These are phyloP conservation scores for Anolis apletophallus DNA, from an alignment of 2,797 vertebrate genomes.

Conservation along the genomic window DNA sequence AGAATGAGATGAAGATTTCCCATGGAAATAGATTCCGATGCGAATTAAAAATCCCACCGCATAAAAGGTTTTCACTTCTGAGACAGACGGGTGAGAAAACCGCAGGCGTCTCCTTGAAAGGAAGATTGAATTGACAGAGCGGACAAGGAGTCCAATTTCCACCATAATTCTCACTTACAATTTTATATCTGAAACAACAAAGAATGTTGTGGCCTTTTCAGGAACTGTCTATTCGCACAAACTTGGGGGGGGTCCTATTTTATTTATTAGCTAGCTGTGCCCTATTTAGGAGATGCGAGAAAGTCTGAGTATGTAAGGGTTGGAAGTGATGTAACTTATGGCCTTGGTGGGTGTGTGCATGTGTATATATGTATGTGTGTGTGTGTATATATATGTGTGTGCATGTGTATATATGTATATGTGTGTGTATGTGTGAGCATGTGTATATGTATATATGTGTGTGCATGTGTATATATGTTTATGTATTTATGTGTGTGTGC, in stretches of 20 bases:
- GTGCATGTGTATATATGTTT: no score
- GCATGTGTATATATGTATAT: no score
- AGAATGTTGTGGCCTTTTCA: neutral
- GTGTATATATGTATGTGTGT: no score
- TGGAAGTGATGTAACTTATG: no score
- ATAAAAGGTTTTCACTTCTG: neutral
- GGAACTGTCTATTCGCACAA: neutral
- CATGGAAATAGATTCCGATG: neutral
- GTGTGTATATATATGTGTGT: no score
- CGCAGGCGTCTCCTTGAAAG: neutral
- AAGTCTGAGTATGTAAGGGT: no score
- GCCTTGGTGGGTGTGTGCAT: no score
- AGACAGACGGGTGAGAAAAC: neutral
- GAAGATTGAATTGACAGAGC: constrained; percentile 7
- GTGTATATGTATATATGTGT: no score
- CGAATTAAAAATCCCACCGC: neutral
- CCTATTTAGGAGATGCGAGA: no score
- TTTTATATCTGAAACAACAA: neutral
- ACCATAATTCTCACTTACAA: neutral
- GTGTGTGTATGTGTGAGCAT: no score
- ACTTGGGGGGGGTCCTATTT: neutral
- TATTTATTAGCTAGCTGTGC: no score
- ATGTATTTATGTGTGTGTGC: no score
- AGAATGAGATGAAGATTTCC: neutral
- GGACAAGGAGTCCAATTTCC: neutral